A percentile compares a stretch with the other conserved stretches of the same genome.
These are phyloP conservation scores for Erpetoichthys calabaricus DNA, from an alignment of 2,797 vertebrate genomes.

Conservation along the genomic window DNA sequence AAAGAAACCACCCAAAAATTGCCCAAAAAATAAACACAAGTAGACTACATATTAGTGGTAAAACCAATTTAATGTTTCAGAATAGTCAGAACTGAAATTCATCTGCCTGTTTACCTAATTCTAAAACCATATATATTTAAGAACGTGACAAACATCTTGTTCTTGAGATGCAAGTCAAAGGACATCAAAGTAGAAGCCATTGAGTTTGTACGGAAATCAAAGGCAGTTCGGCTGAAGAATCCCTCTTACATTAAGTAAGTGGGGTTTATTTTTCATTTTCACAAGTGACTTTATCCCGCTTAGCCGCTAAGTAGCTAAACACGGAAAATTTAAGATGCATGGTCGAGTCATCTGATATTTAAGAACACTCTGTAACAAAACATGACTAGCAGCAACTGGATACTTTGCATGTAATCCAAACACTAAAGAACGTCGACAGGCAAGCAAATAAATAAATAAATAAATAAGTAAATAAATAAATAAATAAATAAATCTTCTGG, in stretches of 20 bases:
- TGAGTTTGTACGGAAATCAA: conserved; percentile 31
- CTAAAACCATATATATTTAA: conserved; percentile 1
- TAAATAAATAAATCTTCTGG: neutral
- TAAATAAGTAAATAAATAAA: neutral
- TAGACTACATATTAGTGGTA: too few species aligned
- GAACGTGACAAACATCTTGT: conserved; percentile 30
- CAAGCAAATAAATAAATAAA: neutral
- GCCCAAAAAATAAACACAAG: too few species aligned
- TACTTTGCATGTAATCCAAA: too few species aligned
- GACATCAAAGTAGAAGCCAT: conserved; percentile 42
- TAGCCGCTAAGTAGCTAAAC: conserved; percentile 37
- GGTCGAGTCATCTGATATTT: conserved; percentile 25
- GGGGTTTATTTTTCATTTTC: conserved; percentile 47
- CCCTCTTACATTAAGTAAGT: conserved; percentile 60
- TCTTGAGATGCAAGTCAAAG: conserved; percentile 23
- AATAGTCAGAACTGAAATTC: neutral
- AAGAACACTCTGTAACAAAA: conserved; percentile 3
- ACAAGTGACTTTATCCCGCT: conserved; percentile 58
- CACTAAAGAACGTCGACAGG: neutral
- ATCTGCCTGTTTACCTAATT: conserved; percentile 2
- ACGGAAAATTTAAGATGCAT: conserved; percentile 34
- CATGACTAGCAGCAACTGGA: neutral
- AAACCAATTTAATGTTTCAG: too few species aligned
- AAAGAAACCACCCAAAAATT: too few species aligned
- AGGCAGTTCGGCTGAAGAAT: conserved; percentile 58